phyloP scores from a whole-genome alignment of 1,140 invertebrate species.

The Steinernema feltiae region DNA sequence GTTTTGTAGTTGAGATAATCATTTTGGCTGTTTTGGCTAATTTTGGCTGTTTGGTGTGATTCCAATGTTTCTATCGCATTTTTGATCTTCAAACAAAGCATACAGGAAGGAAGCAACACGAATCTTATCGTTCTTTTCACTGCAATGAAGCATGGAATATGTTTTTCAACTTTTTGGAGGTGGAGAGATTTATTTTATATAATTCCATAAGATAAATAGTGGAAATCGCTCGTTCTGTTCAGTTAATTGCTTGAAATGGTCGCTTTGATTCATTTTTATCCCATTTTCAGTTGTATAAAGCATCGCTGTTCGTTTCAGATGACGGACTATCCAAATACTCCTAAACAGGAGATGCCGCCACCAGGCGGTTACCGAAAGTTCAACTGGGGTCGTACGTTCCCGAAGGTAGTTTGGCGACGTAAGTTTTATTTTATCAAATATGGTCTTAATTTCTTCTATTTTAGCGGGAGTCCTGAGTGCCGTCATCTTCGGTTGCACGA shows the following conservation, averaged over 20 bases:
- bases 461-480: constrained; percentile 47
- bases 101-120: too few species aligned
- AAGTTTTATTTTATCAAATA: constrained; percentile 29
- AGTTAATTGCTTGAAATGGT: background rate
- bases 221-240: background rate
- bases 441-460: constrained; percentile 21
- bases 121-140: too few species aligned
- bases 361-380: constrained; percentile 57
- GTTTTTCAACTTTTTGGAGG: too few species aligned
- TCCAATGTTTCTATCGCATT: too few species aligned
- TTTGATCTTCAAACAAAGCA: too few species aligned
- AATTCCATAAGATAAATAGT: too few species aligned
- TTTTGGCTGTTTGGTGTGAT: too few species aligned
- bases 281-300: background rate
- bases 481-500: constrained; percentile 42
- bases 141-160: too few species aligned
- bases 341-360: constrained; percentile 59
- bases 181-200: too few species aligned
- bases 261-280: background rate
- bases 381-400: constrained; percentile 47
- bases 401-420: constrained; percentile 53
- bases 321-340: background rate
- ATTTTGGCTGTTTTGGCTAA: too few species aligned
- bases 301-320: background rate
- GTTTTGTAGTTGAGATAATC: too few species aligned